phyloP scores from a whole-genome alignment of 2,888 invertebrate species.

The Ferrisia virgata region DNA sequence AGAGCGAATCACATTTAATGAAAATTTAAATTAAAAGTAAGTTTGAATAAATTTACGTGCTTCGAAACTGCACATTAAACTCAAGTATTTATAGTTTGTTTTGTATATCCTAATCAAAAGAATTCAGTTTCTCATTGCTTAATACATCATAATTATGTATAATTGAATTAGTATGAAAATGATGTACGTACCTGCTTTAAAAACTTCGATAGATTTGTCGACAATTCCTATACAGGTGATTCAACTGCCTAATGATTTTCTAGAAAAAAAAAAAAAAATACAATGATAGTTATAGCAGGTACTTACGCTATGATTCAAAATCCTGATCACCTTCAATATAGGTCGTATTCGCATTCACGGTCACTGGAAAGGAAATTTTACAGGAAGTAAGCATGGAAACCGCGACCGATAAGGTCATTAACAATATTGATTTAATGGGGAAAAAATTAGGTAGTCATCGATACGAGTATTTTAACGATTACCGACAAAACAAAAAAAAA shows the following conservation, averaged over 20 bases:
- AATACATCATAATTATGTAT: no score
- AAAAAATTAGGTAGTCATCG: not conserved
- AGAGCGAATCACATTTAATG: no score
- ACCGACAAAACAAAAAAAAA: no score
- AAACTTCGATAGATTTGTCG: no score
- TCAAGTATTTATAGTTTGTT: no score
- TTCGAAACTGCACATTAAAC: no score
- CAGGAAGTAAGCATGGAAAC: not conserved
- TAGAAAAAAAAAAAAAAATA: not conserved
- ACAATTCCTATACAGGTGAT: not conserved
- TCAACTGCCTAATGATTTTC: not conserved
- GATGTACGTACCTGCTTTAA: not conserved
- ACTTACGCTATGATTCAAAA: not conserved
- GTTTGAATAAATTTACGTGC: no score
- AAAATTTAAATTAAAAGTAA: no score
- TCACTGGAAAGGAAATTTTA: slow-evolving; percentile 1
- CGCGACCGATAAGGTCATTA: not conserved
- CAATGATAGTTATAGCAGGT: not conserved
- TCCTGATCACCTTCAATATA: not conserved
- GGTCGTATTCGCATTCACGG: not conserved
- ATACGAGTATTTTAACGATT: not conserved
- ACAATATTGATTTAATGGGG: not conserved
- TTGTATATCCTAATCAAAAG: no score
- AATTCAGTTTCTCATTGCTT: no score
- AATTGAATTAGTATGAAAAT: no score